Evolutionary conservation across 2,888 invertebrate genomes (phyloP).

Genomic region (Lamproptera curius): DNA sequence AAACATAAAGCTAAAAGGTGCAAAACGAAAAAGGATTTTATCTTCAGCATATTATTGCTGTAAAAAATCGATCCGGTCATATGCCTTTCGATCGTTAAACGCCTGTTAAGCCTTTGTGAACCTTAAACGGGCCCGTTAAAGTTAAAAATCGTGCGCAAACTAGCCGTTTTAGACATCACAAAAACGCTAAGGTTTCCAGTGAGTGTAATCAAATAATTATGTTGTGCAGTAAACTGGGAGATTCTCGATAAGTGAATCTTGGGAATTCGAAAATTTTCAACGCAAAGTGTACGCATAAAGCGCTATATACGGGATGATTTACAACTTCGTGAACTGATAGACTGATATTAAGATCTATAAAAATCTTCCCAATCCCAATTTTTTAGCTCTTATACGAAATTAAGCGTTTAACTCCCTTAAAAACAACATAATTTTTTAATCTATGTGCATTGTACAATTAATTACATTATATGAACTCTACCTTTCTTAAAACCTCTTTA

Average conservation of each 20-base stretch:
- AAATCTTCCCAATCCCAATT: too few relatives aligned
- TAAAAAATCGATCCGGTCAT: constrained; percentile 15
- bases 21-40: constrained; percentile 13
- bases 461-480: too few relatives aligned
- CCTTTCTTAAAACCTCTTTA: too few relatives aligned
- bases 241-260: constrained; percentile 8
- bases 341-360: too few relatives aligned
- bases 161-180: constrained; percentile 8
- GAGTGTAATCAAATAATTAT: constrained; percentile 16
- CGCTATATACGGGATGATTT: not conserved
- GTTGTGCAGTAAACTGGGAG: constrained; percentile 10
- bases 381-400: too few relatives aligned
- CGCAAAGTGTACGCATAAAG: not conserved
- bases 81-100: constrained; percentile 10
- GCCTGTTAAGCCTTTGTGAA: not conserved
- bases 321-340: too few relatives aligned
- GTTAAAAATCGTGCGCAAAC: not conserved
- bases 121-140: not conserved
- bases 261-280: constrained; percentile 1
- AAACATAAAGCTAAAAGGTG: constrained; percentile 10
- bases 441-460: too few relatives aligned
- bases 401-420: too few relatives aligned
- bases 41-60: constrained; percentile 14
- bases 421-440: too few relatives aligned
- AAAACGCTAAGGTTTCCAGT: constrained; percentile 7